These are phyloP conservation scores for Paradoxurus hermaphroditus DNA, from an alignment of 2,113 vertebrate species.

Conservation along the genomic window DNA sequence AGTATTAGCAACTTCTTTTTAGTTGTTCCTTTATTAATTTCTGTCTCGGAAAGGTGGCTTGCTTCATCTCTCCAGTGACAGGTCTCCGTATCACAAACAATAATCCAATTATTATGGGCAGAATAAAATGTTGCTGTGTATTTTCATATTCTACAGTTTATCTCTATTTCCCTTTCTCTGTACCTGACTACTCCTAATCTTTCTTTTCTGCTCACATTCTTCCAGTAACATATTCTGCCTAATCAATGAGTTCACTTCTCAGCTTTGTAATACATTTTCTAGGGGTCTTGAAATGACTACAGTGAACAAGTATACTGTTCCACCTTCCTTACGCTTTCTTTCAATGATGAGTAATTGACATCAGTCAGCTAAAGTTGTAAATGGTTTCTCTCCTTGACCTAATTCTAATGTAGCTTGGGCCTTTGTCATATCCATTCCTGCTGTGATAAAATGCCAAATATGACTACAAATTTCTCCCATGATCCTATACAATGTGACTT, in stretches of 20 bases:
- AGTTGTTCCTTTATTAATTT: background rate
- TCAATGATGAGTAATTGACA: background rate
- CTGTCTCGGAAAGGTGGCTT: background rate
- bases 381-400: background rate
- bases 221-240: background rate
- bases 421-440: background rate
- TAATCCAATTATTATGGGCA: background rate
- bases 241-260: background rate
- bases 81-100: background rate
- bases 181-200: background rate
- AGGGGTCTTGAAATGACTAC: background rate
- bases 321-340: background rate
- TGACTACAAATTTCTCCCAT: background rate
- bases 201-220: background rate
- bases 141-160: slow-evolving; percentile 10
- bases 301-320: background rate
- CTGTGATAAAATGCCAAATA: background rate
- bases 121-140: background rate
- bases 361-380: background rate
- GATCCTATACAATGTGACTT: background rate
- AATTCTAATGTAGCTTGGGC: background rate
- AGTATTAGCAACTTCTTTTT: background rate
- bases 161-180: background rate
- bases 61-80: background rate
- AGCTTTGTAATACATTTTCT: background rate